A percentile compares a stretch with the other conserved stretches of the same genome.
Evolutionary conservation across 2,888 invertebrate species (phyloP).

Genomic region (Allacma fusca): DNA sequence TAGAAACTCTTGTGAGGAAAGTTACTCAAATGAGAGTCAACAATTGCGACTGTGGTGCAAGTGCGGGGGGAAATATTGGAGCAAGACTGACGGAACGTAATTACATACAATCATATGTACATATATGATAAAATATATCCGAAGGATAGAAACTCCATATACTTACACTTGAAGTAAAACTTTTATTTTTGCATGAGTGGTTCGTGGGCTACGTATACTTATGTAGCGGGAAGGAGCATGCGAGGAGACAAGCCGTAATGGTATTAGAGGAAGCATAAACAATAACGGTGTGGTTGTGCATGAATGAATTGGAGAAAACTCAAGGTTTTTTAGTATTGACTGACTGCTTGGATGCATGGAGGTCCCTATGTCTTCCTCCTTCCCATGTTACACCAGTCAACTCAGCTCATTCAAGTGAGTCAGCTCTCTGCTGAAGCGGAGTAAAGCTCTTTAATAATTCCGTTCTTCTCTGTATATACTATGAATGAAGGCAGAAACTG

Average conservation of each 20-base stretch:
- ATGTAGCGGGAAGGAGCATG: no score
- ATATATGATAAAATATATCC: no score
- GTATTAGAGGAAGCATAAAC: not conserved
- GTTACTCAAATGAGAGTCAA: no score
- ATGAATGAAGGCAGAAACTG: slow-evolving; percentile 3
- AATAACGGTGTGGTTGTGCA: not conserved
- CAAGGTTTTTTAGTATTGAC: slow-evolving; percentile 12
- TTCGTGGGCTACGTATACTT: no score
- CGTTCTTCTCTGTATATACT: not conserved
- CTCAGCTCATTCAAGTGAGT: not conserved
- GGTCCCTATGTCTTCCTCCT: not conserved
- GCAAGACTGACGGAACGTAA: no score
- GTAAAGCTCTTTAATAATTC: slow-evolving; percentile 1
- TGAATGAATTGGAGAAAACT: slow-evolving; percentile 12
- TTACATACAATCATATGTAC: no score
- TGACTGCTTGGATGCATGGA: not conserved
- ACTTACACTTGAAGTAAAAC: no score
- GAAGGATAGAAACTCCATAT: no score
- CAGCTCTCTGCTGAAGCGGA: not conserved
- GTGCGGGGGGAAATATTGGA: no score
- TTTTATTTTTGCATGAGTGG: no score
- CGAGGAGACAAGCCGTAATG: not conserved
- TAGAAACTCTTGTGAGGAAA: no score
- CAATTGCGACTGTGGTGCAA: no score
- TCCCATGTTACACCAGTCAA: not conserved